A percentile compares a stretch with the other conserved stretches of the same genome.
Evolutionary conservation across 2,113 vertebrate genomes (phyloP).

Genomic region (Brachirus orientalis): DNA sequence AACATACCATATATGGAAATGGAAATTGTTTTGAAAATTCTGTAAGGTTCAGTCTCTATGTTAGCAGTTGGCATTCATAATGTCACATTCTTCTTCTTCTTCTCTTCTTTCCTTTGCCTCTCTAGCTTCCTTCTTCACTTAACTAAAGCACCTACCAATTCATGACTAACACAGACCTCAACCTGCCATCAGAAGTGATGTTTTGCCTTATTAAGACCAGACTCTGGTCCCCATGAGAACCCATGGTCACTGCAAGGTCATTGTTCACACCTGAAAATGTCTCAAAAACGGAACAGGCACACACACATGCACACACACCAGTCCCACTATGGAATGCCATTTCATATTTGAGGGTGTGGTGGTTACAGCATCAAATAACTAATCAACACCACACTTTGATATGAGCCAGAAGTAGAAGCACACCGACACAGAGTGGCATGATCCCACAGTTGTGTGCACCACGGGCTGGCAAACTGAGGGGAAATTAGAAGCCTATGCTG

Average conservation of each 20-base stretch:
- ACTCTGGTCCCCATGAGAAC: no score
- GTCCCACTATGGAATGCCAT: slow-evolving; percentile 51
- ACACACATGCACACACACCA: slow-evolving; percentile 39
- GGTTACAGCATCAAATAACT: slow-evolving; percentile 43
- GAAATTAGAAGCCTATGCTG: slow-evolving; percentile 60
- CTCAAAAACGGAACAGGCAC: slow-evolving; percentile 3
- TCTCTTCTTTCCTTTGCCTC: no score
- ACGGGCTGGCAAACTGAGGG: slow-evolving; percentile 57
- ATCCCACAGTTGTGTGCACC: slow-evolving; percentile 59
- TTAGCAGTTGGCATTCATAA: no score
- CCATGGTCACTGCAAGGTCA: neutral
- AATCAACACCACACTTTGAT: slow-evolving; percentile 72
- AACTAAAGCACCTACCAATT: no score
- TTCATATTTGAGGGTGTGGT: slow-evolving; percentile 65
- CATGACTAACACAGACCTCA: neutral
- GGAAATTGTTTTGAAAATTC: no score
- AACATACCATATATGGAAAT: no score
- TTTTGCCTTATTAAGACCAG: neutral
- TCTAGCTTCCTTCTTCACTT: no score
- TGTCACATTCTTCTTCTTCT: no score
- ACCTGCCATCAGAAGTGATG: neutral
- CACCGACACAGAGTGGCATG: slow-evolving; percentile 47
- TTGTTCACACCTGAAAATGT: neutral
- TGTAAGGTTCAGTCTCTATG: no score
- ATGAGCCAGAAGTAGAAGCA: slow-evolving; percentile 63